Base-by-base conservation (phyloP, 2,113 vertebrate genomes). In the Centropus bengalensis region DNA sequence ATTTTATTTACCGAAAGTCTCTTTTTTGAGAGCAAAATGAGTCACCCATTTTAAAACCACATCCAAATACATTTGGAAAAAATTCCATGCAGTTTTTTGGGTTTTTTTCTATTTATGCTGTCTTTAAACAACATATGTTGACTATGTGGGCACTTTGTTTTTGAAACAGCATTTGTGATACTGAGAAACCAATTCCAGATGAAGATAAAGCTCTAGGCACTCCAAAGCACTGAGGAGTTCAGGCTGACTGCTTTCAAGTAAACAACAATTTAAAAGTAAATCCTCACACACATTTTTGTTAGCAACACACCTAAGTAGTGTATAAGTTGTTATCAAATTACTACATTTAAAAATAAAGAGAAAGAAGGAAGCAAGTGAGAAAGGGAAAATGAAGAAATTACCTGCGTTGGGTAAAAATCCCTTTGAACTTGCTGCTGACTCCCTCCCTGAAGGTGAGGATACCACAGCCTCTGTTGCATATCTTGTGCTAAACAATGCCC, bases 401-500 rank as follows among this genome's bases (percentile, higher is more conserved):
- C 98, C 98, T 98, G 93, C 95, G 82, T 96, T 5, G 32, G 96
- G 96, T 96, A 96, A 91, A 98, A 95, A 77, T 98, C 90, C 89
- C 42, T 88, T 89, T 93, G 91, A 93, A 86, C 88, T 93, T 96
- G 98, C 86, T 94, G 97, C 75, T 97, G 97, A 40, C 73, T 94
- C 33, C 44, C 49, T 14, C 85, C 36, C 22, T 83, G 97, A 85
- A 88, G 94, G 49, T 91, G 94, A 95, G 95, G 97, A 90, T 98
- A 95, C 1, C 7, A 93, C 27, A 97, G 63, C 64, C 96, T 98
- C 88, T 98, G 98, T 69, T 98, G 97, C 51, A 95, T 81, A 96
- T 82, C 96, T 74, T 86, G 69, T 15, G 97, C 98, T 44, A 95
- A 95, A 94, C 98, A 98, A 26, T 86, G 78, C 33, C 95, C 97